phyloP scores from a whole-genome alignment of 2,113 vertebrate genomes.

The Taurulus bubalis region DNA sequence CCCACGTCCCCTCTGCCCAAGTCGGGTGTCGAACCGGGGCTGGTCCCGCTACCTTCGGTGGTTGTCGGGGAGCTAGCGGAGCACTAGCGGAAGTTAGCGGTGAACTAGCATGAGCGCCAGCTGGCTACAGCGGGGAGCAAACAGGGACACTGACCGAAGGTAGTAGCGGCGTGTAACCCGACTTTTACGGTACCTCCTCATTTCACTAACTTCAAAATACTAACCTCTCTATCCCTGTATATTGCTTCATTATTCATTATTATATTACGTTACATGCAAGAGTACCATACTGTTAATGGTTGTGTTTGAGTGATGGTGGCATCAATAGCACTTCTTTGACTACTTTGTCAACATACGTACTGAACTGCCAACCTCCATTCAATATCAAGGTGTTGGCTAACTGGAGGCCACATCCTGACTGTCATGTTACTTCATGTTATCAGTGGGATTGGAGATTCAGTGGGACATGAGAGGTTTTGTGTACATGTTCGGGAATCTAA shows the following conservation, averaged over 20 bases:
- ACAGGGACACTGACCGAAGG: too few relatives aligned
- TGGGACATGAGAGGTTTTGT: constrained; percentile 22
- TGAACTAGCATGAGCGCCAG: too few relatives aligned
- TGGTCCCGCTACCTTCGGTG: too few relatives aligned
- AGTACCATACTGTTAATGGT: background rate
- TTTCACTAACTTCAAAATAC: background rate
- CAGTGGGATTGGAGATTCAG: constrained; percentile 18
- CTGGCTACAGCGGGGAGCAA: too few relatives aligned
- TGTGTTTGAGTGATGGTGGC: background rate
- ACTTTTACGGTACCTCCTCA: too few relatives aligned
- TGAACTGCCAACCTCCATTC: constrained; percentile 33
- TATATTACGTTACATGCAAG: background rate
- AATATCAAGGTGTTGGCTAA: constrained; percentile 38
- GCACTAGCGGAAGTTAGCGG: too few relatives aligned
- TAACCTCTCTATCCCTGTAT: background rate
- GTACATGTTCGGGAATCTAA: constrained; percentile 45
- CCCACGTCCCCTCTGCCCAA: too few relatives aligned
- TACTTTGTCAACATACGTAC: constrained; percentile 2
- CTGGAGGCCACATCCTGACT: constrained; percentile 54
- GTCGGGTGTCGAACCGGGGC: too few relatives aligned
- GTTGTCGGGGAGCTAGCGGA: too few relatives aligned
- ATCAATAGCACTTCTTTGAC: background rate
- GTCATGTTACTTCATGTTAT: constrained; percentile 67
- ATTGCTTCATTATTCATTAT: background rate
- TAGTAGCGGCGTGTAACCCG: too few relatives aligned